A percentile compares a stretch with the other conserved stretches of the same genome.
These are phyloP conservation scores for Henicopernis longicauda DNA, from an alignment of 2,113 vertebrate genomes.

Conservation along the genomic window DNA sequence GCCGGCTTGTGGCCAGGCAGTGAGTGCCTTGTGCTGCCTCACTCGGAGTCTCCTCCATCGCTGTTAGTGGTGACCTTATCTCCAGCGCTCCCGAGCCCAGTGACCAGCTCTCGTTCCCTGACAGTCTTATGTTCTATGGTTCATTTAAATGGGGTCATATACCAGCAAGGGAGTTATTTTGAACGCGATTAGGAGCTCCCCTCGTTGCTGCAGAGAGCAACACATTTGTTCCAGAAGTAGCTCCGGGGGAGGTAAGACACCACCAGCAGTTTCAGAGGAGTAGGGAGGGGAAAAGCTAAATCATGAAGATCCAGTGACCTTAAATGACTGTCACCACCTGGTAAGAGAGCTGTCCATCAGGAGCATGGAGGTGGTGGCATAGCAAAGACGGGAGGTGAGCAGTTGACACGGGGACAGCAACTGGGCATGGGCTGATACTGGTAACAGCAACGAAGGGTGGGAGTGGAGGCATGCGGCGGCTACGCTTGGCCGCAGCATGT, in stretches of 20 bases:
- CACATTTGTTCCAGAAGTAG: not conserved
- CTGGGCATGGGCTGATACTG: not conserved
- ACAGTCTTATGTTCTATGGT: not conserved
- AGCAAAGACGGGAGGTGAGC: not conserved
- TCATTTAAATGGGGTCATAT: not conserved
- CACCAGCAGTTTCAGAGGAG: not conserved
- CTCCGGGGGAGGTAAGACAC: rapidly evolving
- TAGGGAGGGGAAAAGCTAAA: not conserved
- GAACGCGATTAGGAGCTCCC: not conserved
- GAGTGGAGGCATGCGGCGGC: rapidly evolving
- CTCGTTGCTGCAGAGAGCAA: rapidly evolving
- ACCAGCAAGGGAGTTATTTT: not conserved
- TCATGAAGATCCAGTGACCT: not conserved
- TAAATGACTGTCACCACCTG: not conserved
- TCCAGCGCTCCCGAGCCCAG: rapidly evolving
- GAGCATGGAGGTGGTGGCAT: not conserved
- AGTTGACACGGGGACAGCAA: not conserved
- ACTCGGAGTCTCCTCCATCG: rapidly evolving
- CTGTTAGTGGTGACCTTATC: not conserved
- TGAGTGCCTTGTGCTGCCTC: not conserved
- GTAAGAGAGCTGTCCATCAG: not conserved
- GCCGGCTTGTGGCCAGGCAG: not conserved
- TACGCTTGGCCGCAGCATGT: rapidly evolving
- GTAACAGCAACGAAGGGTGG: not conserved
- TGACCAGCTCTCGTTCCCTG: not conserved